These are phyloP conservation scores for Pteropus alecto DNA, from an alignment of 2,113 vertebrate species.

Conservation along the genomic window DNA sequence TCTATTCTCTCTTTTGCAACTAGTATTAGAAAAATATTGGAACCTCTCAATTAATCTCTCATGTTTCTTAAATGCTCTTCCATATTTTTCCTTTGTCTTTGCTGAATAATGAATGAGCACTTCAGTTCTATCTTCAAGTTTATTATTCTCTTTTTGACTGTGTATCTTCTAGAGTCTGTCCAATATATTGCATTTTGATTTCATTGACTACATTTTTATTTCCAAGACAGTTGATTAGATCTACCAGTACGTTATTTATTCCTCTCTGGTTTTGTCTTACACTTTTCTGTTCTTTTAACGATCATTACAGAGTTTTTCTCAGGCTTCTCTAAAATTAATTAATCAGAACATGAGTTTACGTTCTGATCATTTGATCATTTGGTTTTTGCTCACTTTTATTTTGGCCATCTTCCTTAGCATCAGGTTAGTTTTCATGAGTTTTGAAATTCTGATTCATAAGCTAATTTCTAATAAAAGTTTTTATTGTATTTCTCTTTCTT, in stretches of 20 bases:
- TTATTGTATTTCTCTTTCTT: neutral
- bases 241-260: neutral
- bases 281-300: neutral
- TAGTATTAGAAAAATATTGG: neutral
- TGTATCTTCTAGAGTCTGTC: neutral
- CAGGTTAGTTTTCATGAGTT: neutral
- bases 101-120: neutral
- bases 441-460: neutral
- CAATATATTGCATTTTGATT: neutral
- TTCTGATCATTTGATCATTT: neutral
- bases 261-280: neutral
- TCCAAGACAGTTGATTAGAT: neutral
- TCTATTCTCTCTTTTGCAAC: neutral
- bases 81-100: neutral
- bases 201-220: conserved; percentile 5
- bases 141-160: neutral
- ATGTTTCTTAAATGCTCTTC: neutral
- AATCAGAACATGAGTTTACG: neutral
- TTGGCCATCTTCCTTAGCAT: neutral
- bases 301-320: neutral
- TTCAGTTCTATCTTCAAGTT: neutral
- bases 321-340: neutral
- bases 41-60: neutral
- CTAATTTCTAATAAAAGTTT: neutral
- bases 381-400: conserved; percentile 18